Conservation (phyloP, 2,797 vertebrate genomes). For the Sebastes matsubarae region DNA sequence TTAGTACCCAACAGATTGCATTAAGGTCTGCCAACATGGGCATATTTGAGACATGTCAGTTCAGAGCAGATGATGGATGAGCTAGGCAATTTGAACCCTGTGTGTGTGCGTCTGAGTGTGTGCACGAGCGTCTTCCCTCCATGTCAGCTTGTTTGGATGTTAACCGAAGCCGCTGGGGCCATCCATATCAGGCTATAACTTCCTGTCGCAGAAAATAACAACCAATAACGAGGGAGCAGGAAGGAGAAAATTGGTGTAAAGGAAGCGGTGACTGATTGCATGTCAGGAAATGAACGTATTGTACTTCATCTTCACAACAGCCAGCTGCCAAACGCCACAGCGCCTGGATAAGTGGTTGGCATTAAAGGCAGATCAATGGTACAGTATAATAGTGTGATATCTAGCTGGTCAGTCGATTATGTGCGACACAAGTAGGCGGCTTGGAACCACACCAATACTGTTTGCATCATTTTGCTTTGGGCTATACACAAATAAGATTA, state of each 20-base stretch:
- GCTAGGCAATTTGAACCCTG: constrained; percentile 8
- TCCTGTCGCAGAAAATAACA: constrained; percentile 61
- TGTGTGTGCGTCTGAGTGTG: not conserved
- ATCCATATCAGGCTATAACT: constrained; percentile 37
- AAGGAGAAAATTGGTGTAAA: constrained; percentile 57
- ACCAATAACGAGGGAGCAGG: constrained; percentile 60
- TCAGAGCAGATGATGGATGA: constrained; percentile 41
- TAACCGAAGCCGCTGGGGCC: not conserved
- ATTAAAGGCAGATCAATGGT: constrained; percentile 26
- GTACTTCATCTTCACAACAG: constrained; percentile 46
- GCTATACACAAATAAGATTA: not conserved
- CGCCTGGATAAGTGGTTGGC: constrained; percentile 23
- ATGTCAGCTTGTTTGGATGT: not conserved
- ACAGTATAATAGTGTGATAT: not conserved
- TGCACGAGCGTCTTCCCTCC: not conserved
- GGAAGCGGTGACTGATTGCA: constrained; percentile 59
- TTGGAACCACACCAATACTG: not conserved
- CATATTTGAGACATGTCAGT: constrained; percentile 48
- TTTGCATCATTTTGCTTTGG: not conserved
- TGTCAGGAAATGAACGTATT: constrained; percentile 51
- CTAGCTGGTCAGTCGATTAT: not conserved
- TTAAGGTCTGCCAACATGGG: constrained; percentile 35
- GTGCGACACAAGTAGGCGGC: not conserved
- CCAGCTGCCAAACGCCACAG: constrained; percentile 31
- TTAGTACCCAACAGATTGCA: constrained; percentile 37